Base-by-base conservation (phyloP, 2,888 invertebrate species). In the Thumatha senex region DNA sequence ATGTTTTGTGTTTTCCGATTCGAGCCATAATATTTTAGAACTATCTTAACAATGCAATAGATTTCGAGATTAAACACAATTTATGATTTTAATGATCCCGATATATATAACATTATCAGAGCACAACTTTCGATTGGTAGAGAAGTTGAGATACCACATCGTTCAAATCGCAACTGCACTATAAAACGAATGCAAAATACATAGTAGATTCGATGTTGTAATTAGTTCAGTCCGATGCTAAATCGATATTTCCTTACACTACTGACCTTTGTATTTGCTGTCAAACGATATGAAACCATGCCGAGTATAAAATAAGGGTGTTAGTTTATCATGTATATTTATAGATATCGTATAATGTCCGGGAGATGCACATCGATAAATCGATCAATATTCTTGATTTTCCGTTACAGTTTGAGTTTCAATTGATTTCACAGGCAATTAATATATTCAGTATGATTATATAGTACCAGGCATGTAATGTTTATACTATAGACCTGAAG, bases 301-400 rank as follows among this genome's bases (percentile, higher is more conserved):
- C 44, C 0, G 0, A 12, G 0, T 34, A 36, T 2, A 7, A 4
- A 45, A 58, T 46, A 63, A 67, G 51, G 58, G 44, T 10, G 30
- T 45, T 39, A 12, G 40, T 41, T 12, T 12, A 46, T 30, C 1
- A 52, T 44, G 29, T 24, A 41, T 44, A 43, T 52, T 39, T 48
- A 36, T 74, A 72, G 68, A 75, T 77, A 76, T 79, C 74, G 72
- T 10, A 48, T 44, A 44, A 48, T 70, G 62, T 88, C 89, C 89
- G 82, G 90, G 89, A 83, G 83, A 82, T 84, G 46, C 86, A 84
- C 83, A 69, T 79, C 80, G 78, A 83, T 86, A 87, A 87, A 65
- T 86, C 85, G 84, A 84, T 82, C 85, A 77, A 52, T 78, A 81
- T 80, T 82, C 78, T 76, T 67, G 57, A 61, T 82, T 69, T 67